Percentiles rank a stretch among this genome's conserved stretches.
Evolutionary conservation across 2,113 vertebrate genomes (phyloP).

Genomic region (Hippocampus comes): DNA sequence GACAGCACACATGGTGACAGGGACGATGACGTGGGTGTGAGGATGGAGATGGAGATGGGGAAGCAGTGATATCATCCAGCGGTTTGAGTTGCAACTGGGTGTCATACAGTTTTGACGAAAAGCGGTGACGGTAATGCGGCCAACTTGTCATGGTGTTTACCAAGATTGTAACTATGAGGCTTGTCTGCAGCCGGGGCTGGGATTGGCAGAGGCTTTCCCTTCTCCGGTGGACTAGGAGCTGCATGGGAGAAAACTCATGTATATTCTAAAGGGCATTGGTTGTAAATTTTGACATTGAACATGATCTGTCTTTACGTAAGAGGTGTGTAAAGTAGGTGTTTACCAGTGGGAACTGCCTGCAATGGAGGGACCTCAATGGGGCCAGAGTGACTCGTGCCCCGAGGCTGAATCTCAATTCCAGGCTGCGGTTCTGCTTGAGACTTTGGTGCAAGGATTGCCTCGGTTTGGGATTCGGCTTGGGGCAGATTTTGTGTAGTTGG

Average conservation of each 20-base stretch:
- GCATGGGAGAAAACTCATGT: slow-evolving; percentile 65
- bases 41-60: slow-evolving; percentile 57
- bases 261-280: not conserved
- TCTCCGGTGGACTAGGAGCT: slow-evolving; percentile 70
- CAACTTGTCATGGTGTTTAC: slow-evolving; percentile 66
- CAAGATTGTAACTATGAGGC: slow-evolving; percentile 62
- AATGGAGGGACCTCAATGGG: slow-evolving; percentile 43
- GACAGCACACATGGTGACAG: slow-evolving; percentile 50
- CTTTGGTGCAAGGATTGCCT: slow-evolving; percentile 12
- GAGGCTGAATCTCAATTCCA: slow-evolving; percentile 35
- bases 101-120: slow-evolving; percentile 51
- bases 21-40: slow-evolving; percentile 45
- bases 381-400: slow-evolving; percentile 44
- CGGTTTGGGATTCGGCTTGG: slow-evolving; percentile 6
- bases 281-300: slow-evolving; percentile 2
- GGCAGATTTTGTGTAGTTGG: slow-evolving; percentile 4
- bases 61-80: slow-evolving; percentile 61
- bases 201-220: slow-evolving; percentile 65
- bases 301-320: slow-evolving; percentile 10
- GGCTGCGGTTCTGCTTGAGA: slow-evolving; percentile 30
- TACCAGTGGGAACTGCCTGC: slow-evolving; percentile 55
- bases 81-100: slow-evolving; percentile 51
- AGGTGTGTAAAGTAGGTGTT: slow-evolving; percentile 46
- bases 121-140: slow-evolving; percentile 62
- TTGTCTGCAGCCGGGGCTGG: slow-evolving; percentile 65